Evolutionary conservation across 2,888 invertebrate species (phyloP), one percentile per base, ranked within the genome.

Genomic region (Chalcosyrphus nemorum): DNA sequence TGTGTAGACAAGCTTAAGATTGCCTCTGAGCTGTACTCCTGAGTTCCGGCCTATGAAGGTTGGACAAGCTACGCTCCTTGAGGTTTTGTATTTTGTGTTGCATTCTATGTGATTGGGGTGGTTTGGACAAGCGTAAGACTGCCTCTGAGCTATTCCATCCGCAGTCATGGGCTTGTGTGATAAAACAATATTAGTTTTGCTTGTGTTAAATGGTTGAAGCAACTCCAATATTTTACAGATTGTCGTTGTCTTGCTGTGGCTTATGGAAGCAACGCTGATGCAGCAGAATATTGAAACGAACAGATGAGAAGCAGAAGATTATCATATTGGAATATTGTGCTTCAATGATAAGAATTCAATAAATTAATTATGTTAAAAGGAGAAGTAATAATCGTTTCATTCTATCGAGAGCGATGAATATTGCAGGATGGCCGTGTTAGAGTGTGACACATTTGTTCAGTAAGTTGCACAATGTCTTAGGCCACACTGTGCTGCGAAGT

Each of bases 121-220:
- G 43, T 17, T 45, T 63, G 13, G 38, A 65, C 43, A 43, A 59
- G 59, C 59, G 3, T 59, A 59, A 43, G 41, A 59, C 27, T 59
- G 43, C 43, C 43, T 41, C 59, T 43, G 43, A 59, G 27, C 59
- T 59, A 59, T 32, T 41, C 57, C 38, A n/a, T n/a, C n/a, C n/a
- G 19, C 57, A 19, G 35, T 21, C 21, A 32, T 32, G 2, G 5
- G 57, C 21, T 57, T 38, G 35, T 57, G 38, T 57, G 6, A 19
- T 5, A 29, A 45, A n/a, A 27, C 21, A 2, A 59, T 41, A 19
- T 41, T 41, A 41, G 59, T 59, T 24, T 21, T 59, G 1, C 32
- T 32, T 6, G 41, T n/a, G 27, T 59, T 45, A 45, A 61, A 61
- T 61, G 45, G 61, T 45, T 61, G n/a, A 61, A 61, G 38, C 38